Conservation (phyloP, 2,113 vertebrate species). For the Brachypodius melanocephalos region DNA sequence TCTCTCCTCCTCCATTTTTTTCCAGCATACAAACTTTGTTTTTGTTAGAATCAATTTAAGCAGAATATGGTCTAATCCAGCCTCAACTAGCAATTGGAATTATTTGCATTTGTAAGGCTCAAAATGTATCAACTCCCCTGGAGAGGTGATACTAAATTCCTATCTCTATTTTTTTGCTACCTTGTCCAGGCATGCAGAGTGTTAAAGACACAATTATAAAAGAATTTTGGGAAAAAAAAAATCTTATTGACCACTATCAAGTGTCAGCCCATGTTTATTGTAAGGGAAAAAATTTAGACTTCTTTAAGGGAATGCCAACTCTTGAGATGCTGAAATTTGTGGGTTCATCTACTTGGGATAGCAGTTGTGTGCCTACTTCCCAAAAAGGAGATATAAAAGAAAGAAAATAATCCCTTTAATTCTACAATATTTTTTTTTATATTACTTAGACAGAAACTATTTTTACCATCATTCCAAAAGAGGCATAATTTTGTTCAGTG, state of each 20-base stretch:
- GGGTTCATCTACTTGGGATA: neutral
- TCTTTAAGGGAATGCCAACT: neutral
- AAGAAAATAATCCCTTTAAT: neutral
- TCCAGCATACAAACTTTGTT: neutral
- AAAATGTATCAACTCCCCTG: neutral
- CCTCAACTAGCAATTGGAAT: neutral
- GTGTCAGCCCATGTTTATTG: neutral
- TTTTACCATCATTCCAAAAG: neutral
- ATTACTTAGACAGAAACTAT: neutral
- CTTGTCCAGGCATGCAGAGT: neutral
- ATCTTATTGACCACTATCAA: neutral
- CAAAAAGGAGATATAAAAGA: neutral
- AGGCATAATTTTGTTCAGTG: neutral
- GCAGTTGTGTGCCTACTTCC: neutral
- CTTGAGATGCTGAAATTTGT: neutral
- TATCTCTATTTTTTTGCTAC: neutral
- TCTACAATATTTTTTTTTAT: neutral
- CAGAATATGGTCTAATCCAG: neutral
- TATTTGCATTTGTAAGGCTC: neutral
- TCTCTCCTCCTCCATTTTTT: neutral
- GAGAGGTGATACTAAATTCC: neutral
- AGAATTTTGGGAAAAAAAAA: neutral
- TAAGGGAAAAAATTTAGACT: neutral
- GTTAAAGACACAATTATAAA: neutral
- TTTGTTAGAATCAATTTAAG: neutral